Base-by-base conservation (phyloP, 2,797 vertebrate genomes). In the Apodemus agrarius region DNA sequence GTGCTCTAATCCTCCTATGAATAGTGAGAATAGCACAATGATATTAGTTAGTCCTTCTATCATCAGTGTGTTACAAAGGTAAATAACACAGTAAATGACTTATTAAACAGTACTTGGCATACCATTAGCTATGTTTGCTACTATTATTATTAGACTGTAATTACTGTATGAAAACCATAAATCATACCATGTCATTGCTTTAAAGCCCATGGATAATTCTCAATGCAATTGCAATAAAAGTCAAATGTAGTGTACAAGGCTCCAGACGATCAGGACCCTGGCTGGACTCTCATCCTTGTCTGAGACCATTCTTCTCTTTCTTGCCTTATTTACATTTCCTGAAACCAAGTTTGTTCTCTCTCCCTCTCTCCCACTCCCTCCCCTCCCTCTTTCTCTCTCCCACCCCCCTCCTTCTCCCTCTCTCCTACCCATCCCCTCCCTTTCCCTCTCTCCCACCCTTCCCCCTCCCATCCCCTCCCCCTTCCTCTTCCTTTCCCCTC, bases 311-410 rank as follows among this genome's bases (percentile, higher is more conserved):
- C 67, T 90, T 61, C 31, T 85, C 79, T 37, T 83, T 87, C 52
- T 93, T 90, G 40, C 31, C 79, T 87, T 74, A 94, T 86, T 94
- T 93, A 92, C 22, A 87, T 96, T 95, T 97, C 34, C 96, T 85
- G 74, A 95, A 89, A 89, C 84, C 59, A 85, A 87, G 16, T 37
- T 76, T 21, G 3, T 74, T 57, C 72, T 43, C 72, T n/a, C 40
- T 26, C 4, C 40, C 11, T 26, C 37, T 43, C 40, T 12, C 24
- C 3, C 40, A 4, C 72, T 4, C 22, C 21, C 21, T 16, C 31
- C 17, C 12, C 52, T 52, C 52, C 52, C 2, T 52, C 49, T 11
- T 10, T 10, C 49, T 10, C 49, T 10, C 11, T 11, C 49, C 49
- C 49, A 8, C 43, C 13, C 37, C n/a, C 0, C 21, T 37, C 34